Percentiles rank a stretch among this genome's conserved stretches.
Conservation (phyloP, 2,113 vertebrate species). For the Forbesichthys papilliferus region DNA sequence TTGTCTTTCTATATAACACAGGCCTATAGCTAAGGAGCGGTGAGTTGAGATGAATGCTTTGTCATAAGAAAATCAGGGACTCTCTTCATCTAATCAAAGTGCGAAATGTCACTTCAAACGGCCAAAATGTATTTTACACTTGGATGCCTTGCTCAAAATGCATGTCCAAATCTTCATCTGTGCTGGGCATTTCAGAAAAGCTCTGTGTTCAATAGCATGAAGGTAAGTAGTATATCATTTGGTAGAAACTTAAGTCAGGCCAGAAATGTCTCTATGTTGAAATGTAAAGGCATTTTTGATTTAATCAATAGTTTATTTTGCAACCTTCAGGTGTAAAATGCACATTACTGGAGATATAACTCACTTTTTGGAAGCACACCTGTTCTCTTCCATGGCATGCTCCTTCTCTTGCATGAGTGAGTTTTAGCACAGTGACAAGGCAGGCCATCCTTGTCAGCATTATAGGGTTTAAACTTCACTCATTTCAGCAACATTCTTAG, state of each 20-base stretch:
- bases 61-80: background rate
- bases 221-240: slow-evolving; percentile 6
- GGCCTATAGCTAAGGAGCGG: background rate
- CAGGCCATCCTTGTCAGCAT: slow-evolving; percentile 1
- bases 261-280: background rate
- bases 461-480: slow-evolving; percentile 12
- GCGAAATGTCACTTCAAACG: background rate
- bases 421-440: slow-evolving; percentile 33
- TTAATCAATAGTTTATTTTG: slow-evolving; percentile 36
- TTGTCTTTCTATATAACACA: slow-evolving; percentile 5
- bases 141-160: background rate
- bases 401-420: slow-evolving; percentile 28
- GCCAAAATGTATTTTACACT: background rate
- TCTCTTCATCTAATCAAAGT: background rate
- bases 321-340: slow-evolving; percentile 2
- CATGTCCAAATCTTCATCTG: background rate
- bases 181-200: background rate
- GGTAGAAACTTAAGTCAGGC: slow-evolving; percentile 11
- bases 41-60: background rate
- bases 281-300: slow-evolving; percentile 10
- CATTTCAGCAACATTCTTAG: slow-evolving; percentile 6
- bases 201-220: slow-evolving; percentile 13
- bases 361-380: slow-evolving; percentile 38
- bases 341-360: slow-evolving; percentile 3
- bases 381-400: slow-evolving; percentile 34